A percentile compares a stretch with the other conserved stretches of the same genome.
These are phyloP conservation scores for Pao palembangensis DNA, from an alignment of 2,113 vertebrate genomes.

Conservation along the genomic window DNA sequence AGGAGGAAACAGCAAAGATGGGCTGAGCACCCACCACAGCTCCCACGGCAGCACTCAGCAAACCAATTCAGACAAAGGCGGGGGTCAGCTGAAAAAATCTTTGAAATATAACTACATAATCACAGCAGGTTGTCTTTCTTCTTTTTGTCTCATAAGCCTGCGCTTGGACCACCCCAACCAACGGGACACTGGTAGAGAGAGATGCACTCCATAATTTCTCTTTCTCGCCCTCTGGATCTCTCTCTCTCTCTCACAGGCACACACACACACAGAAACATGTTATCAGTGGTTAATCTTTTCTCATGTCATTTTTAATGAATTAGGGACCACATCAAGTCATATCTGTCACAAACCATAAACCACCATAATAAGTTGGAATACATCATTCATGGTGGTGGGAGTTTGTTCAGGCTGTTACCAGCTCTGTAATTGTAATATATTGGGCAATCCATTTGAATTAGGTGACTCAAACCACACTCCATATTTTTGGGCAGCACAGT, in stretches of 20 bases:
- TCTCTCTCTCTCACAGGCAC: constrained; percentile 1
- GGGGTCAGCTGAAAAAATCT: background rate
- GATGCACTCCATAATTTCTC: background rate
- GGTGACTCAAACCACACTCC: constrained; percentile 21
- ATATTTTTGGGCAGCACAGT: constrained; percentile 15
- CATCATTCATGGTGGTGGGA: constrained; percentile 51
- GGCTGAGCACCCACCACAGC: constrained; percentile 31
- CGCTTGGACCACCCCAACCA: background rate
- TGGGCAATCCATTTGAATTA: constrained; percentile 54
- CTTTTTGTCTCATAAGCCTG: constrained; percentile 48
- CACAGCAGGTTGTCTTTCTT: constrained; percentile 38
- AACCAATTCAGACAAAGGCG: constrained; percentile 35
- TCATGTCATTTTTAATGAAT: constrained; percentile 76
- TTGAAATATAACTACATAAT: constrained; percentile 47
- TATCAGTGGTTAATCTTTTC: constrained; percentile 44
- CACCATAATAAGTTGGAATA: constrained; percentile 66
- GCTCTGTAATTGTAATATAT: constrained; percentile 60
- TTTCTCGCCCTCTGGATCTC: too few relatives aligned
- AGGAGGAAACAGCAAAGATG: constrained; percentile 54
- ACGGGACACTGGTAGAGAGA: constrained; percentile 1
- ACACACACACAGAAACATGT: constrained; percentile 19
- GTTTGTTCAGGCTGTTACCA: constrained; percentile 35
- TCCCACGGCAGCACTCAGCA: constrained; percentile 40
- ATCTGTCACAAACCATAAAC: constrained; percentile 72
- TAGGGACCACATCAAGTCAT: constrained; percentile 67